Evolutionary conservation across 2,113 vertebrate species (phyloP), one percentile per base, ranked within the genome.

Genomic region (Platysteira castanea): DNA sequence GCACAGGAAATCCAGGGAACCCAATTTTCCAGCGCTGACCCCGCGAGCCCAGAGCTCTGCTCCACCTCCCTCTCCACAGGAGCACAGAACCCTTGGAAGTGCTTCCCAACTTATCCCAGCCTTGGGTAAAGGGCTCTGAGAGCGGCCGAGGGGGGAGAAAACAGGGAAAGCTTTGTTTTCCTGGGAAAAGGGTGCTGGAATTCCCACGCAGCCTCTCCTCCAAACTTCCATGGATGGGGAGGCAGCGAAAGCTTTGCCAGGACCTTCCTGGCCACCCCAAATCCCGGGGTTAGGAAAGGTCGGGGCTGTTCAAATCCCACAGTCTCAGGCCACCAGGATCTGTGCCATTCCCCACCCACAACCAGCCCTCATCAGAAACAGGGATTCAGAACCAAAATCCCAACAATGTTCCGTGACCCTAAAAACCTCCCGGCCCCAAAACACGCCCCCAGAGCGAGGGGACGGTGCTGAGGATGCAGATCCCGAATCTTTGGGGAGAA

Each of bases 401-500:
- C 1, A n/a, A 60, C 9, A 31, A 50, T 1, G 22, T 77, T 77
- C 80, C 27, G 2, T 9, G 27, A 28, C 77, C 84, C 35, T 28
- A 56, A 64, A 94, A 84, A 13, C 16, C 21, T 42, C 31, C 15
- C 6, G 23, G 20, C 18, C 52, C 42, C 64, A 42, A 70, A 87
- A 35, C 5, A 8, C 2, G 2, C 15, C 56, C 39, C 23, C 28
- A 15, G 33, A 63, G 39, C 0, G 0, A 20, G 26, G 23, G 13
- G 35, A 71, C 15, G 7, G 42, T 0, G 0, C 21, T 52, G 60
- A 49, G 22, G 31, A 18, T 18, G 52, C 0, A 0, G 16, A 9
- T 8, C 63, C 31, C 42, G 50, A 5, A 11, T 15, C 21, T 57
- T 3, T 12, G 37, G 56, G 52, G 53, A 60, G 11, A 2, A 46